Evolutionary conservation across 1,140 invertebrate genomes (phyloP).

Genomic region (Microvelia longipes): DNA sequence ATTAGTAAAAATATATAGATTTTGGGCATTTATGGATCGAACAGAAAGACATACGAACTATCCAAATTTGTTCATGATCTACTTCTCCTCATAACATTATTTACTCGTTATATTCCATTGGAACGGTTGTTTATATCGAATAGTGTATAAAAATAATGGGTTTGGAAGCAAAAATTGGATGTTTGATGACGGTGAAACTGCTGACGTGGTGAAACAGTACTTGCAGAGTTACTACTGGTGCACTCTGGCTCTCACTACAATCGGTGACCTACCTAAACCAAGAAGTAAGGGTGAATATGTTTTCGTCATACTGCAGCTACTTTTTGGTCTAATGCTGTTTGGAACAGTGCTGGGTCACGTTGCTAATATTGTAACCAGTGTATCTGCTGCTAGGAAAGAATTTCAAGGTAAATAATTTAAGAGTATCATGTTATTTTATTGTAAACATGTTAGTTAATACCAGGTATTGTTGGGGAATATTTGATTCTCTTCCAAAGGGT

Average conservation of each 20-base stretch:
- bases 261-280: slow-evolving; percentile 58
- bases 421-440: too few relatives aligned
- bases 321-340: slow-evolving; percentile 80
- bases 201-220: slow-evolving; percentile 84
- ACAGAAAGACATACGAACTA: slow-evolving; percentile 97
- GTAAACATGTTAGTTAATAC: too few relatives aligned
- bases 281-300: slow-evolving; percentile 79
- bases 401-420: slow-evolving; percentile 75
- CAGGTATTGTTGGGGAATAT: too few relatives aligned
- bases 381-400: slow-evolving; percentile 82
- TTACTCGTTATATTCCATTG: slow-evolving; percentile 97
- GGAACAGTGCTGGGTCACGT: slow-evolving; percentile 86
- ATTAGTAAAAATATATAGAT: slow-evolving; percentile 89
- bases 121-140: slow-evolving; percentile 96
- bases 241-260: slow-evolving; percentile 84
- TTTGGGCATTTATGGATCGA: slow-evolving; percentile 96
- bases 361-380: slow-evolving; percentile 88
- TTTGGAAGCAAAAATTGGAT: slow-evolving; percentile 85
- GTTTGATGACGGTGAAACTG: slow-evolving; percentile 62
- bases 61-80: slow-evolving; percentile 88
- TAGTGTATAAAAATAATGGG: slow-evolving; percentile 85
- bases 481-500: too few relatives aligned
- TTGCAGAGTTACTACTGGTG: slow-evolving; percentile 97
- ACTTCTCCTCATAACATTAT: slow-evolving; percentile 78
- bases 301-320: slow-evolving; percentile 75